Evolutionary conservation across 2,797 vertebrate species (phyloP).

Genomic region (Cottoperca gobio): DNA sequence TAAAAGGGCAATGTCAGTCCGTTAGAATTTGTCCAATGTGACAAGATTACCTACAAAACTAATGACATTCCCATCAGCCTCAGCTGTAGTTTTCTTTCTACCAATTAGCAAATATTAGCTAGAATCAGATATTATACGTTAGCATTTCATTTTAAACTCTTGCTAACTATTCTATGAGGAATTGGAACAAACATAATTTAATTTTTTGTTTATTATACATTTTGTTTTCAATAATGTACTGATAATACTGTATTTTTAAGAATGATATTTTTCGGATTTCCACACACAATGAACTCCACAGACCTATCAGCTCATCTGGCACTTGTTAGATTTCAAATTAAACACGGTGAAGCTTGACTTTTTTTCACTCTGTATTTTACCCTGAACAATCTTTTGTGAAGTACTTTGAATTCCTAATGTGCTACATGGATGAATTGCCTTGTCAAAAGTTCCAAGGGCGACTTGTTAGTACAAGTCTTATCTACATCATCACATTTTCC

Average conservation of each 20-base stretch:
- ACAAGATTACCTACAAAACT: not conserved
- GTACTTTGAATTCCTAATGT: constrained; percentile 4
- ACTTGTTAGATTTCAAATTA: not conserved
- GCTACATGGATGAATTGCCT: constrained; percentile 6
- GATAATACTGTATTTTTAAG: no score
- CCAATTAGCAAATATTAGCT: not conserved
- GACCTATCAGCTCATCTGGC: not conserved
- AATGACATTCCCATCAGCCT: no score
- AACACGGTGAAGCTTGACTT: not conserved
- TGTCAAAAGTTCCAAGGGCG: constrained; percentile 8
- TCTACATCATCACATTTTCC: constrained; percentile 15
- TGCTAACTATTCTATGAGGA: no score
- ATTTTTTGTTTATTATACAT: no score
- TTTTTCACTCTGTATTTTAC: constrained; percentile 3
- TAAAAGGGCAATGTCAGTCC: not conserved
- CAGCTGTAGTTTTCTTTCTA: no score
- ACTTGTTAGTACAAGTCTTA: constrained; percentile 3
- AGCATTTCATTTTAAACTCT: no score
- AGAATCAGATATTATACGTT: not conserved
- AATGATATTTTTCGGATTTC: not conserved
- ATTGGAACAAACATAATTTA: no score
- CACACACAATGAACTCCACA: not conserved
- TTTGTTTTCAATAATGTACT: no score
- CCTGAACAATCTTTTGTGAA: not conserved
- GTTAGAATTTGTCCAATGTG: not conserved